These are phyloP conservation scores for Exephanes ischioxanthus DNA, from an alignment of 2,888 invertebrate genomes.

Conservation along the genomic window DNA sequence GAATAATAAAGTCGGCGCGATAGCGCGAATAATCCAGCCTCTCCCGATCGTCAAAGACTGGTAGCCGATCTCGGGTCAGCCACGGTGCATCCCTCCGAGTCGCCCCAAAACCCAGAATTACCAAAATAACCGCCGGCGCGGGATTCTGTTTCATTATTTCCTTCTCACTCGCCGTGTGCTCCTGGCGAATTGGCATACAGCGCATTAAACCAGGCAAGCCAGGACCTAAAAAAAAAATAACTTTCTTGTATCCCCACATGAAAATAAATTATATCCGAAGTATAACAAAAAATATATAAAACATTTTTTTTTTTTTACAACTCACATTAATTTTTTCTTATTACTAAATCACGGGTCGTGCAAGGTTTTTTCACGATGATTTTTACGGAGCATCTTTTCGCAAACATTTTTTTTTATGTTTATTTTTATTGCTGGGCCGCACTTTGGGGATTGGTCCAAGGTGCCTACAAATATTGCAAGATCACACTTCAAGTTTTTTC, in stretches of 20 bases:
- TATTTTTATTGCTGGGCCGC: background rate
- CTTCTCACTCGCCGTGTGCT: slow-evolving; percentile 14
- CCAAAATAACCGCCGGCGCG: slow-evolving; percentile 79
- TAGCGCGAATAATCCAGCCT: slow-evolving; percentile 61
- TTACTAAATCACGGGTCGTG: too few relatives aligned
- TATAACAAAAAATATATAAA: too few relatives aligned
- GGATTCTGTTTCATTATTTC: slow-evolving; percentile 5
- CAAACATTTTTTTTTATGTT: background rate
- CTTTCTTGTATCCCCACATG: background rate
- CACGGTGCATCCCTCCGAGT: slow-evolving; percentile 72
- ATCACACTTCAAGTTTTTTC: background rate
- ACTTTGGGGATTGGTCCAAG: background rate
- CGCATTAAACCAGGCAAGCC: background rate
- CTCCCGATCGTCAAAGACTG: slow-evolving; percentile 59
- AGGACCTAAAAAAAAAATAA: background rate
- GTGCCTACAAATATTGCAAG: background rate
- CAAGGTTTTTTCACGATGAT: too few relatives aligned
- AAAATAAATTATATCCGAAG: background rate
- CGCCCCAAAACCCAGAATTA: slow-evolving; percentile 82
- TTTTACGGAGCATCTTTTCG: too few relatives aligned
- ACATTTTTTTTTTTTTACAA: too few relatives aligned
- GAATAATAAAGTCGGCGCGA: slow-evolving; percentile 62
- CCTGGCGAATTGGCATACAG: background rate
- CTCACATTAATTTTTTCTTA: too few relatives aligned
- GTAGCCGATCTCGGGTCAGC: slow-evolving; percentile 66